These are phyloP conservation scores for Megalopta genalis DNA, from an alignment of 1,140 invertebrate species.

Conservation along the genomic window DNA sequence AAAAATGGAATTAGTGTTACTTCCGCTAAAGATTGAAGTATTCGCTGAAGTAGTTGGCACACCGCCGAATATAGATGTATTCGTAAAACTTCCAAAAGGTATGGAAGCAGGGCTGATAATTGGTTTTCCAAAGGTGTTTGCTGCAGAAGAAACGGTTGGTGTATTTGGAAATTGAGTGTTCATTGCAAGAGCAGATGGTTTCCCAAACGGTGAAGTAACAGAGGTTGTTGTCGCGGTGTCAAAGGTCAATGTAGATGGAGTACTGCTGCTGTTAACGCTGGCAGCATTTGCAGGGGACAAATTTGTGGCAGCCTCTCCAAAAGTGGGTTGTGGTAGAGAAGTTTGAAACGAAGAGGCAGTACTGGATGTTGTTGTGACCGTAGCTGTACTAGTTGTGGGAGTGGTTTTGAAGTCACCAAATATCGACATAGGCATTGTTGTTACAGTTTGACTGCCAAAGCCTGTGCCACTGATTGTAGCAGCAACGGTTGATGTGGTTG, in stretches of 20 bases:
- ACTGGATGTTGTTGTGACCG: neutral
- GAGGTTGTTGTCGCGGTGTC: constrained; percentile 23
- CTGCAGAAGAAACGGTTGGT: constrained; percentile 23
- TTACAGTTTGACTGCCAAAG: constrained; percentile 13
- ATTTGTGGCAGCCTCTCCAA: constrained; percentile 12
- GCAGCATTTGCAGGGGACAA: constrained; percentile 11
- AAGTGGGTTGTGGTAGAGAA: constrained; percentile 30
- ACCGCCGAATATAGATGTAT: constrained; percentile 35
- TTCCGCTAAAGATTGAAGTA: constrained; percentile 48
- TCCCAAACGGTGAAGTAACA: constrained; percentile 56
- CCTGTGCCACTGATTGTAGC: constrained; percentile 18
- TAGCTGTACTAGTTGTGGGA: neutral
- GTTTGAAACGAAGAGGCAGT: constrained; percentile 44
- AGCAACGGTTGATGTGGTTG: constrained; percentile 36
- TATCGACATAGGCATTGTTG: constrained; percentile 27
- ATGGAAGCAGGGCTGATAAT: constrained; percentile 36
- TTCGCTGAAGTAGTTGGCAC: constrained; percentile 28
- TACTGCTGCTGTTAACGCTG: neutral
- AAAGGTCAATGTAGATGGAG: constrained; percentile 41
- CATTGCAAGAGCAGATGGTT: constrained; percentile 33
- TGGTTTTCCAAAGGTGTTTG: constrained; percentile 43
- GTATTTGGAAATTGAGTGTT: constrained; percentile 29
- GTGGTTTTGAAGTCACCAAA: constrained; percentile 40
- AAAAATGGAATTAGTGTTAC: constrained; percentile 49
- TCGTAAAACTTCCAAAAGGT: constrained; percentile 35